phyloP scores from a whole-genome alignment of 92 coral and sea anemone genomes.

The Galaxea fascicularis region DNA sequence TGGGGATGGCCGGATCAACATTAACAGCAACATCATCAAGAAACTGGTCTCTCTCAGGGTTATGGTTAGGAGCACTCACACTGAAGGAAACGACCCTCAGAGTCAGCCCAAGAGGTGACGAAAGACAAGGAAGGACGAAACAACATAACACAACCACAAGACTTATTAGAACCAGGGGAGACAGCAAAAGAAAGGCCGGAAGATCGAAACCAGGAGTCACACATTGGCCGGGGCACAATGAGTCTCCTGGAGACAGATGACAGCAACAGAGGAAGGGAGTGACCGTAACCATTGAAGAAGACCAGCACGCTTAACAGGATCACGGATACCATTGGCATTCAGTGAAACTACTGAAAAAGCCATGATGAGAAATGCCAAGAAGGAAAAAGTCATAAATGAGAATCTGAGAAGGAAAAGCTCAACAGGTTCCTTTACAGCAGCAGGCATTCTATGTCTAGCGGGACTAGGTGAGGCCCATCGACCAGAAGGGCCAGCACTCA shows the following conservation, averaged over 20 bases:
- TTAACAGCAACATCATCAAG: neutral
- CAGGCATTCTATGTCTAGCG: too few species aligned
- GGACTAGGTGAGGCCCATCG: too few species aligned
- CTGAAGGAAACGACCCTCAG: slow-evolving; percentile 42
- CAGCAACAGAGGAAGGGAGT: neutral
- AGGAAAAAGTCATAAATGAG: neutral
- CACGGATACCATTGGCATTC: slow-evolving; percentile 57
- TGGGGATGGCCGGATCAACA: slow-evolving; percentile 26
- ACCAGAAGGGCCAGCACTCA: too few species aligned
- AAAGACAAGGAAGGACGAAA: neutral
- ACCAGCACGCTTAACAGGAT: slow-evolving; percentile 7
- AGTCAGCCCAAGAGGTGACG: neutral
- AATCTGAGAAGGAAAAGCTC: neutral
- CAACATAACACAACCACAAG: slow-evolving; percentile 53
- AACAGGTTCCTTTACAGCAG: too few species aligned
- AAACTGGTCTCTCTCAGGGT: slow-evolving; percentile 39
- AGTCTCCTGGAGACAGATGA: slow-evolving; percentile 57
- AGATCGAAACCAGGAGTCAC: slow-evolving; percentile 27
- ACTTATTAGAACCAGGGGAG: slow-evolving; percentile 1
- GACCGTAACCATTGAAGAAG: slow-evolving; percentile 41
- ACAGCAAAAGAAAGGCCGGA: slow-evolving; percentile 11
- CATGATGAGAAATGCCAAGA: neutral
- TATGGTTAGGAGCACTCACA: slow-evolving; percentile 57
- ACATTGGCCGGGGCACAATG: slow-evolving; percentile 14
- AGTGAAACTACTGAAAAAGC: slow-evolving; percentile 1